Evolutionary conservation across 2,888 invertebrate genomes (phyloP), one percentile per base, ranked within the genome.

Genomic region (Clusia tigrina): DNA sequence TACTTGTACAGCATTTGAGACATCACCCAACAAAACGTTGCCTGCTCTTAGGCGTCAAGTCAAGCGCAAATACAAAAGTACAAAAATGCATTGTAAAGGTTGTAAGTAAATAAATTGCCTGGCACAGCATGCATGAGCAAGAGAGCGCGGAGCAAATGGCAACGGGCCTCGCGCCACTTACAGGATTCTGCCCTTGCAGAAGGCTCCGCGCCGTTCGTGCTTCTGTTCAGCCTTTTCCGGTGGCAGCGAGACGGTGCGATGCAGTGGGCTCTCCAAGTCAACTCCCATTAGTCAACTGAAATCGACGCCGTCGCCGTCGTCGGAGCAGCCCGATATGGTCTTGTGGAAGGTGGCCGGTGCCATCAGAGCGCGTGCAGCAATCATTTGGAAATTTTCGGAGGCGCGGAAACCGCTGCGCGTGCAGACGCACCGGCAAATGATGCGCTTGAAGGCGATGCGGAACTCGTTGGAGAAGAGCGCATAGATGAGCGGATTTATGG

Each of bases 401-500:
- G 83, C 83, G 6, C 83, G 77, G 71, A 82, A 83, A 24, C 83
- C 83, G 55, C 81, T 82, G 54, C 81, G 74, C 1, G 82, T 89
- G 83, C 92, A 93, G 78, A 93, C 89, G 77, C 92, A 93, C 72
- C 91, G 89, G 84, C 94, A 95, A 71, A 96, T 90, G 71, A 97
- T 95, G 70, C 92, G 90, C 84, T 95, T 95, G 86, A 97, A 97
- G 54, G 96, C 96, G 79, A 93, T 93, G 69, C 96, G 90, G 85
- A 96, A 97, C 84, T 97, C 96, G 82, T 94, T 92, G 55, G 95
- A 95, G 85, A 96, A 96, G 64, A 96, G 87, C 1, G 96, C 96
- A 83, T 97, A 97, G 69, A 97, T 95, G 73, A 95, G 89, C 0
- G 97, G 97, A 82, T 97, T 98, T 72, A 97, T 91, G 42, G 96